Conservation (phyloP, 2,797 vertebrate species). For the Ciconia nigra region DNA sequence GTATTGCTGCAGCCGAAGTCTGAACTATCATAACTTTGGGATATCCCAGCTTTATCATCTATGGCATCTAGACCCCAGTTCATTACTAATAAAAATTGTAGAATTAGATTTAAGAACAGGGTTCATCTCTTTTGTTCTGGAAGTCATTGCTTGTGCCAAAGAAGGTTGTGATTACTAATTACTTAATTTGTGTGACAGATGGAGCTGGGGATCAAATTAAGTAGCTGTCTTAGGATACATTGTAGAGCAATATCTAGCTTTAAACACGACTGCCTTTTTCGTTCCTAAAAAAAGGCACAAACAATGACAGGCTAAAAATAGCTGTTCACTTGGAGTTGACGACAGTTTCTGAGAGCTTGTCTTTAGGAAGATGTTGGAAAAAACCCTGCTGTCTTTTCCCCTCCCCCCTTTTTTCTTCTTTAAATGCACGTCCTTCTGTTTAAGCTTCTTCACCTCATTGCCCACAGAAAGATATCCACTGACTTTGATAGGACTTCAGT, state of each 20-base stretch:
- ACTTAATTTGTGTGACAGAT: conserved; percentile 66
- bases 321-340: conserved; percentile 74
- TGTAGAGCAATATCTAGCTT: conserved; percentile 65
- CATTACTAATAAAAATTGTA: conserved; percentile 23
- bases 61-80: neutral
- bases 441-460: conserved; percentile 61
- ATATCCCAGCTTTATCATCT: neutral
- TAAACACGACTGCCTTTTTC: conserved; percentile 66
- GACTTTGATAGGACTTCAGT: conserved; percentile 31
- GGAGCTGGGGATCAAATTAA: conserved; percentile 67
- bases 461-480: conserved; percentile 45
- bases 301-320: conserved; percentile 78
- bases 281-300: conserved; percentile 73
- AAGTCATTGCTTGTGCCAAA: conserved; percentile 43
- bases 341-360: conserved; percentile 74
- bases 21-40: neutral
- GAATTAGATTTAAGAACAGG: neutral
- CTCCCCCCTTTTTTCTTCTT: conserved; percentile 42
- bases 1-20: conserved; percentile 11
- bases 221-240: conserved; percentile 54
- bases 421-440: conserved; percentile 48
- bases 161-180: conserved; percentile 61
- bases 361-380: conserved; percentile 66
- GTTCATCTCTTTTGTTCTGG: conserved; percentile 7
- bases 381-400: conserved; percentile 39